Evolutionary conservation across 2,113 vertebrate genomes (phyloP), one percentile per base, ranked within the genome.

Genomic region (Antennarius striatus): DNA sequence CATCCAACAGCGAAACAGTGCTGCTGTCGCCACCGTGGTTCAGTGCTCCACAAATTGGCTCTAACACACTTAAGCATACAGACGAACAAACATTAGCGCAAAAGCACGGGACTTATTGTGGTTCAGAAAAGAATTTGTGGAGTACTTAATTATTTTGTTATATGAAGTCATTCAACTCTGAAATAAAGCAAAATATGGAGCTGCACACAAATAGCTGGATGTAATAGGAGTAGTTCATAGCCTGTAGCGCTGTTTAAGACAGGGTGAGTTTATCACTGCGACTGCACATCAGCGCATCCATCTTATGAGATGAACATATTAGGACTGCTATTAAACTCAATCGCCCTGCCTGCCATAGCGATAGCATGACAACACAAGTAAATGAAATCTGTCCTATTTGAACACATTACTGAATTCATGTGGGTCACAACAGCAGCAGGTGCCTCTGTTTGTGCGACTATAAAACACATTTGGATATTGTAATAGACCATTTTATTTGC

Each of bases 31-130:
- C 29, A 63, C 58, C 29, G 55, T n/a, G 78, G 75, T 76, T 86
- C 77, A 76, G 28, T 13, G 77, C 79, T 28, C 58, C 0, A 14
- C 68, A 74, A 78, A 89, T 83, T 71, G 71, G 40, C 65, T 82
- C 73, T 36, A 56, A 78, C 58, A 61, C 51, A 68, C 63, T 68
- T 60, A 71, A 64, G 75, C 57, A 49, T 63, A 77, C 63, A 69
- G 52, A 80, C 72, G 85, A 80, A 78, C 80, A 82, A 69, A 83
- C 71, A 87, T 81, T 70, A 68, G 70, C 74, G 46, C 17, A 61
- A 49, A 51, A 51, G 36, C 5, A 11, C 42, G 22, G 52, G 68
- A 79, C 58, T n/a, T 39, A 63, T 60, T 66, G 50, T 56, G 50
- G 15, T 71, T 11, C 45, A 55, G 32, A 52, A 32, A n/a, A 71